Percentiles rank a stretch among this genome's conserved stretches.
phyloP scores from a whole-genome alignment of 2,888 invertebrate species.

The Drosophila cracens region DNA sequence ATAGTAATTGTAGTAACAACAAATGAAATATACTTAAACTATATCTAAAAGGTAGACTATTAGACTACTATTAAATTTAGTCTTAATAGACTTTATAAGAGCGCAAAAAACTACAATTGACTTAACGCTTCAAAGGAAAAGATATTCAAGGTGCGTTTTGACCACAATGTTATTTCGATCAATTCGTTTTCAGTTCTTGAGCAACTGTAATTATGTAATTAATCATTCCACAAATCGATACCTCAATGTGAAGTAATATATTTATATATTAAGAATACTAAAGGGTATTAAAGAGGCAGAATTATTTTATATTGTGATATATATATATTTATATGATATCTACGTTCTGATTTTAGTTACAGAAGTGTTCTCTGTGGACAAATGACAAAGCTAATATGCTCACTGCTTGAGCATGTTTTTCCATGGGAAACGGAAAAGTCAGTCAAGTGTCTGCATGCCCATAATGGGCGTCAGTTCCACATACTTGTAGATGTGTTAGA shows the following conservation, averaged over 20 bases:
- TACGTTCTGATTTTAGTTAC: background rate
- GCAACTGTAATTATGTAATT: background rate
- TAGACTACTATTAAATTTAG: too few species aligned
- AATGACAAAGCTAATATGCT: conserved; percentile 24
- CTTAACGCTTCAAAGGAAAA: background rate
- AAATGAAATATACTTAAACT: too few species aligned
- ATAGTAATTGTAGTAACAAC: too few species aligned
- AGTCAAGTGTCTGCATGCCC: conserved; percentile 45
- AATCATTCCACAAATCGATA: background rate
- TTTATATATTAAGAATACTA: background rate
- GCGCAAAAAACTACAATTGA: background rate
- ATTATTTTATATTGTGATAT: background rate
- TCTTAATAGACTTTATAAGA: background rate
- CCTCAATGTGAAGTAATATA: background rate
- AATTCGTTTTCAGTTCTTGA: background rate
- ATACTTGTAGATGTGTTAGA: conserved; percentile 16
- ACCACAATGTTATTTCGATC: background rate
- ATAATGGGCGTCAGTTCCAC: conserved; percentile 31
- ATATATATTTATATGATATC: background rate
- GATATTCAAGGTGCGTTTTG: background rate
- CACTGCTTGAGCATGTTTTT: background rate
- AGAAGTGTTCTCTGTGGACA: background rate
- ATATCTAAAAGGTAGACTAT: too few species aligned
- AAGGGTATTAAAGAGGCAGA: background rate
- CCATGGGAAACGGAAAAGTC: conserved; percentile 15